These are phyloP conservation scores for Dipus sagitta DNA, from an alignment of 2,797 vertebrate genomes.

Conservation along the genomic window DNA sequence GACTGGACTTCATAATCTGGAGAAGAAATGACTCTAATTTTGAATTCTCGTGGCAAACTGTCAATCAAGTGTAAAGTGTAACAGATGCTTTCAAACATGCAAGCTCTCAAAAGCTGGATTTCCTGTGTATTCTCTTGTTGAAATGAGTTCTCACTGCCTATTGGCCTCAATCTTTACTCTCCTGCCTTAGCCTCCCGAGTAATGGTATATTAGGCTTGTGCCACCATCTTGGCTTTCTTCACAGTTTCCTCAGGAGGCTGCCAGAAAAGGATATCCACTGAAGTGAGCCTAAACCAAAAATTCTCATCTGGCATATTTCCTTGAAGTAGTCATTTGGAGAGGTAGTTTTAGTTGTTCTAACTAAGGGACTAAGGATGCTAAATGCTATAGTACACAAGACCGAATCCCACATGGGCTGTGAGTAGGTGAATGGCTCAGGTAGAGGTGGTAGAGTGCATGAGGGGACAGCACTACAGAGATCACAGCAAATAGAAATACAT, in stretches of 20 bases:
- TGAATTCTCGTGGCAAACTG: not conserved
- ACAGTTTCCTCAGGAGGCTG: not conserved
- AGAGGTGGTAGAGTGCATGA: not conserved
- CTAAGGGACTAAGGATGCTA: not conserved
- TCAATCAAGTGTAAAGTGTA: not conserved
- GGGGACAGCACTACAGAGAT: not conserved
- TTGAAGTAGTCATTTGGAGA: not conserved
- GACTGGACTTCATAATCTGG: conserved; percentile 24
- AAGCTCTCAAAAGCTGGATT: not conserved
- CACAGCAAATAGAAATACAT: not conserved
- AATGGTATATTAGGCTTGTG: not conserved
- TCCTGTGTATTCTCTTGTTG: not conserved
- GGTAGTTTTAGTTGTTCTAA: not conserved
- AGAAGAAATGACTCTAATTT: conserved; percentile 20
- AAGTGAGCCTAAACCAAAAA: not conserved
- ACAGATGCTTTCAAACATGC: not conserved
- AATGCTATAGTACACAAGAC: accelerated
- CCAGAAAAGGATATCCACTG: not conserved
- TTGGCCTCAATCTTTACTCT: not conserved
- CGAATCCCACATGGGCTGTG: not conserved
- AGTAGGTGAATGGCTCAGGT: not conserved
- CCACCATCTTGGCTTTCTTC: not conserved
- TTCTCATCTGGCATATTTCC: not conserved
- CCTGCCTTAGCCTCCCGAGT: not conserved
- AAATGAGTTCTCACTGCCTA: not conserved